A percentile compares a stretch with the other conserved stretches of the same genome.
These are phyloP conservation scores for Cliona cf. orientalis DNA, from an alignment of 37 sponge, comb jelly and placozoan species.

Conservation along the genomic window DNA sequence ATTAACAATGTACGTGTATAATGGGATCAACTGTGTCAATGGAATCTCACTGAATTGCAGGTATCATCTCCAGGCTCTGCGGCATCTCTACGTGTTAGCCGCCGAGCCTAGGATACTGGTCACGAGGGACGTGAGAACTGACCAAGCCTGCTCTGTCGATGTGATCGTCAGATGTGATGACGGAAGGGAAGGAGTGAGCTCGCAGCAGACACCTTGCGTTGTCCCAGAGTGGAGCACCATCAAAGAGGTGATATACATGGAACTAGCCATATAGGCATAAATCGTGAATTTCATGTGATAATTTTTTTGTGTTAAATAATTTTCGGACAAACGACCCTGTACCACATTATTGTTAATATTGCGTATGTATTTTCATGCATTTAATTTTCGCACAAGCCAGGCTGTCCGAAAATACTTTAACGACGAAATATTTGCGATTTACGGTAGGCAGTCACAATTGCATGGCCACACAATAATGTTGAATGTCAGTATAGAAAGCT, in stretches of 20 bases:
- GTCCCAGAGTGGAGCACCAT: constrained; percentile 62
- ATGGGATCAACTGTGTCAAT: constrained; percentile 12
- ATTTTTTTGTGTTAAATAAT: no score
- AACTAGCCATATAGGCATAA: no score
- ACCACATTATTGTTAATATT: no score
- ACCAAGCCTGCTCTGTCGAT: constrained; percentile 61
- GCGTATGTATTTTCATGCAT: no score
- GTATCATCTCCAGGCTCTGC: constrained; percentile 92
- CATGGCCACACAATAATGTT: no score
- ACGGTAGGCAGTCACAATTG: no score
- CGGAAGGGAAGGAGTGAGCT: not conserved
- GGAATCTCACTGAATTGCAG: no score
- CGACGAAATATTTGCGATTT: no score
- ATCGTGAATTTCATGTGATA: not conserved
- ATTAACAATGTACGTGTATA: not conserved
- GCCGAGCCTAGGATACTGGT: constrained; percentile 73
- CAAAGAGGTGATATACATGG: constrained; percentile 11
- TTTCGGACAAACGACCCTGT: no score
- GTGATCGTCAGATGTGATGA: constrained; percentile 20
- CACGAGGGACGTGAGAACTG: constrained; percentile 66
- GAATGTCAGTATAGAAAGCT: no score
- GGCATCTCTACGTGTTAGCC: constrained; percentile 92
- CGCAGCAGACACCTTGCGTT: constrained; percentile 62
- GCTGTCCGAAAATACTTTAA: no score
- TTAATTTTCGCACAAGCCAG: no score